Conservation (phyloP, 2,797 vertebrate species). For the Bradypodion ventrale region DNA sequence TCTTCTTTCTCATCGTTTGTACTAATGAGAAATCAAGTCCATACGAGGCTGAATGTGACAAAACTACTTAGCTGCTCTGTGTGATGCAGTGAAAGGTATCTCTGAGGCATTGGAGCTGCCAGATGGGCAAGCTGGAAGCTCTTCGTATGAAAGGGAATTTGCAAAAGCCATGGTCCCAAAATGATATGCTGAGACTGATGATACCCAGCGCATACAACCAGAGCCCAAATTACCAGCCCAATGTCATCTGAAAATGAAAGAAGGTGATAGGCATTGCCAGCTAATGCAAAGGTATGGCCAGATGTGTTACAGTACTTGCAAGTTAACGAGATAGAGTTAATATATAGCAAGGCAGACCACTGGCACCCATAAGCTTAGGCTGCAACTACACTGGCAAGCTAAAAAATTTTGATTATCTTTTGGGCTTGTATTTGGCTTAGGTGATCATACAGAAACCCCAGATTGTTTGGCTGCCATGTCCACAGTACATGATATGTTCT, state of each 20-base stretch:
- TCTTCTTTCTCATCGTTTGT: neutral
- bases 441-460: too few relatives aligned
- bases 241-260: constrained; percentile 55
- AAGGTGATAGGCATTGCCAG: constrained; percentile 11
- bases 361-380: neutral
- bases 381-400: neutral
- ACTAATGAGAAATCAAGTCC: neutral
- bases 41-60: neutral
- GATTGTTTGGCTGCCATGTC: too few relatives aligned
- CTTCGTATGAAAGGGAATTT: constrained; percentile 33
- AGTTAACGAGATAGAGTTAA: neutral
- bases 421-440: too few relatives aligned
- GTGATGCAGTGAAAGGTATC: constrained; percentile 31
- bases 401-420: too few relatives aligned
- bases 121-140: constrained; percentile 17
- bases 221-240: constrained; percentile 50
- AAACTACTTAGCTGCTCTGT: neutral
- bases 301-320: neutral
- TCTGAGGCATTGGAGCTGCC: neutral
- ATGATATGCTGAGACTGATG: constrained; percentile 41
- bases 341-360: neutral
- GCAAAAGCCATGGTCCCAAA: constrained; percentile 34
- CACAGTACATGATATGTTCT: too few relatives aligned
- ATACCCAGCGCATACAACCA: constrained; percentile 55
- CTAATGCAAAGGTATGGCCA: neutral